Evolutionary conservation across 2,797 vertebrate genomes (phyloP).

Genomic region (Gymnopithys bicolor): DNA sequence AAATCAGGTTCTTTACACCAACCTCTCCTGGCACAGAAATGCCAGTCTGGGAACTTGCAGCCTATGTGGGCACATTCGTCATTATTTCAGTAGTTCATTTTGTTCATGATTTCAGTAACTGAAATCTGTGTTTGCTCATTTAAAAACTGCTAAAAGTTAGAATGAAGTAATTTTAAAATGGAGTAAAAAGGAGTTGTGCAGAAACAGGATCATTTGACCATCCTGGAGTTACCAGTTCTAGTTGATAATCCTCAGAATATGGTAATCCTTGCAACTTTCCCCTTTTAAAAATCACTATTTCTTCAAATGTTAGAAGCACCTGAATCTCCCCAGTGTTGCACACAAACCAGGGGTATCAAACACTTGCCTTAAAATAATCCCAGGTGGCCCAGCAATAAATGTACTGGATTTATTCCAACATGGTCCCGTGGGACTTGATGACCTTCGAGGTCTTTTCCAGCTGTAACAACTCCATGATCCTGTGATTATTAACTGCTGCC

Average conservation of each 20-base stretch:
- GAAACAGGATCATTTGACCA: neutral
- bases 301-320: neutral
- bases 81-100: neutral
- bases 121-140: neutral
- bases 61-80: neutral
- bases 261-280: neutral
- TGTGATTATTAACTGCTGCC: neutral
- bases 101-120: neutral
- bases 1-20: neutral
- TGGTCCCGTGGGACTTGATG: accelerated
- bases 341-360: neutral
- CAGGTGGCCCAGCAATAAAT: neutral
- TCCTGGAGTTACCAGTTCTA: neutral
- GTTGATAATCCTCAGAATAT: neutral
- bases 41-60: neutral
- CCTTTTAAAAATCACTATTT: neutral
- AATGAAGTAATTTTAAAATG: neutral
- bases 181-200: neutral
- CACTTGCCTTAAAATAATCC: neutral
- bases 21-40: neutral
- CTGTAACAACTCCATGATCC: neutral
- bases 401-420: neutral
- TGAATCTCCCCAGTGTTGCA: neutral
- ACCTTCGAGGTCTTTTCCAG: neutral
- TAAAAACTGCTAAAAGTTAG: neutral